Evolutionary conservation across 1,140 invertebrate species (phyloP).

Genomic region (Penaeus indicus): DNA sequence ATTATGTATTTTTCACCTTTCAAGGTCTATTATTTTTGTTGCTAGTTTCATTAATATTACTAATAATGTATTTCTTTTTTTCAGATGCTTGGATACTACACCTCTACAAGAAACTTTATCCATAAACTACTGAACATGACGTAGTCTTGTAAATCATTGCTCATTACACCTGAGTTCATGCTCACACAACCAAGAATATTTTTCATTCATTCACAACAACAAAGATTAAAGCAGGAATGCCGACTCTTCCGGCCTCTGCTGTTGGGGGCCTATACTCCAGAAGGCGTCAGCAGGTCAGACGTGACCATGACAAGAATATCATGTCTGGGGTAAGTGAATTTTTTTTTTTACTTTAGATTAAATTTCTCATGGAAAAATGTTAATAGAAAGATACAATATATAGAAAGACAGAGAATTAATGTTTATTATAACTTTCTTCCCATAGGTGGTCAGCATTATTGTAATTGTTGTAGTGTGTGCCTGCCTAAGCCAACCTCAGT

Average conservation of each 20-base stretch:
- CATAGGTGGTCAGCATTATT: conserved; percentile 36
- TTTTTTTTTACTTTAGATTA: not conserved
- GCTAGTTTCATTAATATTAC: too few relatives aligned
- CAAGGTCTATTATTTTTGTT: too few relatives aligned
- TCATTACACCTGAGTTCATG: too few relatives aligned
- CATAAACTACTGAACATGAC: too few relatives aligned
- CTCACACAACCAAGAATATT: too few relatives aligned
- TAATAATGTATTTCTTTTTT: too few relatives aligned
- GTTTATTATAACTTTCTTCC: not conserved
- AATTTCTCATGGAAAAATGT: not conserved
- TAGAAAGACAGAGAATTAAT: not conserved
- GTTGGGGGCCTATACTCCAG: not conserved
- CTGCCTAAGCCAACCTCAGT: conserved; percentile 30
- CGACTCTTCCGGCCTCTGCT: not conserved
- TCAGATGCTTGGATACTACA: too few relatives aligned
- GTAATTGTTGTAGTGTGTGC: conserved; percentile 47
- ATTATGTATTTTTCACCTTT: too few relatives aligned
- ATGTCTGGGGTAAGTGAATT: conserved; percentile 5
- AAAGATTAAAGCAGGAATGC: not conserved
- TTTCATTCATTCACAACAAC: too few relatives aligned
- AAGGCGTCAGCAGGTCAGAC: not conserved
- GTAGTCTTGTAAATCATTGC: too few relatives aligned
- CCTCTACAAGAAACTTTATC: too few relatives aligned
- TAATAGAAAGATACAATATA: not conserved
- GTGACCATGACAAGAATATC: conserved; percentile 4